Percentiles rank a stretch among this genome's conserved stretches.
phyloP scores from a whole-genome alignment of 2,113 vertebrate species.

The Oxygymnocypris stewartii region DNA sequence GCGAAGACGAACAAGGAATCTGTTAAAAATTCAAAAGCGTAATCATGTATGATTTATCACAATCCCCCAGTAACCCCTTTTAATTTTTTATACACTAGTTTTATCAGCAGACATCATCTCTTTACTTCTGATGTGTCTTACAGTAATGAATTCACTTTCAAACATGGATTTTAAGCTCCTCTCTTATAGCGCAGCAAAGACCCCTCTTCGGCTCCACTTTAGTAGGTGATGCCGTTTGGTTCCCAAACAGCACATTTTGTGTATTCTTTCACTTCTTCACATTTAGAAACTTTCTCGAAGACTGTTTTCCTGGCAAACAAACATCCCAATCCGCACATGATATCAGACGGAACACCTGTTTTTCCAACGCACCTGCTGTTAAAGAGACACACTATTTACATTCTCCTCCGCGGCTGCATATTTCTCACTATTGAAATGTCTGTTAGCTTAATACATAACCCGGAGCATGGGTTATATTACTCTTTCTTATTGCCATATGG shows the following conservation, averaged over 20 bases:
- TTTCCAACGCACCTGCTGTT: conserved; percentile 26
- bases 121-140: conserved; percentile 20
- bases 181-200: not conserved
- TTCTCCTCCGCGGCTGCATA: not conserved
- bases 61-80: not conserved
- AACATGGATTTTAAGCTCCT: conserved; percentile 8
- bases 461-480: not conserved
- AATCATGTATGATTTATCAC: conserved; percentile 44
- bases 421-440: conserved; percentile 9
- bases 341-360: conserved; percentile 19
- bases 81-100: not conserved
- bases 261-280: not conserved
- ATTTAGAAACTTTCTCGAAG: not conserved
- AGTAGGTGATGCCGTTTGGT: not conserved
- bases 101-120: not conserved
- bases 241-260: not conserved
- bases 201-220: not conserved
- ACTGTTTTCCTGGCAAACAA: conserved; percentile 32
- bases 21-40: conserved; percentile 12
- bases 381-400: conserved; percentile 3
- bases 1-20: not conserved
- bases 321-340: conserved; percentile 7
- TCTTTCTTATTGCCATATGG: conserved; percentile 41
- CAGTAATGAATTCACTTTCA: conserved; percentile 21
- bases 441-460: conserved; percentile 14